Percentiles rank a stretch among this genome's conserved stretches.
phyloP scores from a whole-genome alignment of 2,888 invertebrate genomes.

The Aleiodes testaceus region DNA sequence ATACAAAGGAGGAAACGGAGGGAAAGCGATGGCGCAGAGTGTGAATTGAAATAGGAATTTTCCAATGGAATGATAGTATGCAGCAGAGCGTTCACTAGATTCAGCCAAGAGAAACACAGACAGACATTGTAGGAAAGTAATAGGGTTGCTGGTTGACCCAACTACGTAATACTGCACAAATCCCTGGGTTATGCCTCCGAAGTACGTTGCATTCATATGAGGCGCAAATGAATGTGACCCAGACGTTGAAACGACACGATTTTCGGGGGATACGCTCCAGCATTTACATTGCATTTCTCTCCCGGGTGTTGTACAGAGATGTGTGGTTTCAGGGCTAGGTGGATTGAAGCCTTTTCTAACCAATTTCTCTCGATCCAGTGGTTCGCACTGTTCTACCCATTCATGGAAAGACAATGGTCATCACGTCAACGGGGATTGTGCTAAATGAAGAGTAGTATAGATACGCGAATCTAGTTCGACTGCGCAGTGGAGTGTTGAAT shows the following conservation, averaged over 20 bases:
- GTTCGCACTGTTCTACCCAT: slow-evolving; percentile 17
- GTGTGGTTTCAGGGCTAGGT: slow-evolving; percentile 16
- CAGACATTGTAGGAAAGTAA: slow-evolving; percentile 25
- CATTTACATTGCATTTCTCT: slow-evolving; percentile 27
- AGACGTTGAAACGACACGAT: slow-evolving; percentile 27
- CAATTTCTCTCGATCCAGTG: slow-evolving; percentile 8
- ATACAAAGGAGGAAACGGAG: background rate
- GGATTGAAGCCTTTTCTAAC: slow-evolving; percentile 10
- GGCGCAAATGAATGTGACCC: slow-evolving; percentile 27
- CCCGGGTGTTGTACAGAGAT: slow-evolving; percentile 27
- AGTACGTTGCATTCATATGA: slow-evolving; percentile 31
- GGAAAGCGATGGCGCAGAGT: background rate
- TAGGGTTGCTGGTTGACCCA: slow-evolving; percentile 30
- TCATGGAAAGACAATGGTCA: slow-evolving; percentile 31
- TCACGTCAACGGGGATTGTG: slow-evolving; percentile 17
- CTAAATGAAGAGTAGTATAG: slow-evolving; percentile 26
- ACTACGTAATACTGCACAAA: slow-evolving; percentile 39
- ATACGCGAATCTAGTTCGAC: slow-evolving; percentile 1
- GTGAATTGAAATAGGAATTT: slow-evolving; percentile 22
- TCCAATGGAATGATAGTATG: slow-evolving; percentile 16
- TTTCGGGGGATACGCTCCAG: slow-evolving; percentile 11
- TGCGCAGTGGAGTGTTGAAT: background rate
- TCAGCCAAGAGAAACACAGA: slow-evolving; percentile 38
- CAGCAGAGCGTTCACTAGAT: slow-evolving; percentile 34
- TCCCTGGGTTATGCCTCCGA: slow-evolving; percentile 37